phyloP scores from a whole-genome alignment of 30 jellyfish, hydroid and myxozoan genomes.

The Haliclystus octoradiatus region DNA sequence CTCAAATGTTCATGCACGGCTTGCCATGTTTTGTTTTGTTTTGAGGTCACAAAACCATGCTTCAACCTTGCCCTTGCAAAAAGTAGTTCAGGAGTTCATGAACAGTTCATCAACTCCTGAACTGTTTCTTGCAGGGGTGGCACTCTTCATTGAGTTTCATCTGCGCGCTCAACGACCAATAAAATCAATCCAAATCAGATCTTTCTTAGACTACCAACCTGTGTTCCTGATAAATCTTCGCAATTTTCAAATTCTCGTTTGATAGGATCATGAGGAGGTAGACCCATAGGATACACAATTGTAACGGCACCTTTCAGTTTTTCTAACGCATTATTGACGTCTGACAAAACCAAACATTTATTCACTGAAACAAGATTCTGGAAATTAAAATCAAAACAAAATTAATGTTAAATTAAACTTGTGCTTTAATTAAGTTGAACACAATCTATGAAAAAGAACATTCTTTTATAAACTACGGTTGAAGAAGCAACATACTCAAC shows the following conservation, averaged over 20 bases:
- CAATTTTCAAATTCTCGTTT: constrained; percentile 61
- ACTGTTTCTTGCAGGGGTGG: too few species aligned
- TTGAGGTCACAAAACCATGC: too few species aligned
- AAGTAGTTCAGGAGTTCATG: too few species aligned
- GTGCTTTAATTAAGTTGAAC: too few species aligned
- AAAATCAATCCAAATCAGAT: too few species aligned
- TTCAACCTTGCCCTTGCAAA: too few species aligned
- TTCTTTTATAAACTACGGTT: not conserved
- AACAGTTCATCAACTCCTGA: too few species aligned
- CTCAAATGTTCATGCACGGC: not conserved
- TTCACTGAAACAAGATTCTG: constrained; percentile 73
- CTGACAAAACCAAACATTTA: constrained; percentile 49
- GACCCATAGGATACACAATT: constrained; percentile 96
- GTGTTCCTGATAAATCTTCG: constrained; percentile 97
- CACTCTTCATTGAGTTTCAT: too few species aligned
- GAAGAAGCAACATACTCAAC: not conserved
- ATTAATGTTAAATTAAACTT: too few species aligned
- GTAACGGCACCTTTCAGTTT: constrained; percentile 86
- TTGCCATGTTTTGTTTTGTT: too few species aligned
- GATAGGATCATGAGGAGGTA: constrained; percentile 94
- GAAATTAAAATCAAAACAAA: not conserved
- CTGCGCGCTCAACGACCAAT: too few species aligned
- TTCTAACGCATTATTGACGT: constrained; percentile 68
- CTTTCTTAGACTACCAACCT: too few species aligned
- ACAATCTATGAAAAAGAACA: not conserved